Evolutionary conservation across 2,113 vertebrate genomes (phyloP), one percentile per base, ranked within the genome.

Genomic region (Vimba vimba): DNA sequence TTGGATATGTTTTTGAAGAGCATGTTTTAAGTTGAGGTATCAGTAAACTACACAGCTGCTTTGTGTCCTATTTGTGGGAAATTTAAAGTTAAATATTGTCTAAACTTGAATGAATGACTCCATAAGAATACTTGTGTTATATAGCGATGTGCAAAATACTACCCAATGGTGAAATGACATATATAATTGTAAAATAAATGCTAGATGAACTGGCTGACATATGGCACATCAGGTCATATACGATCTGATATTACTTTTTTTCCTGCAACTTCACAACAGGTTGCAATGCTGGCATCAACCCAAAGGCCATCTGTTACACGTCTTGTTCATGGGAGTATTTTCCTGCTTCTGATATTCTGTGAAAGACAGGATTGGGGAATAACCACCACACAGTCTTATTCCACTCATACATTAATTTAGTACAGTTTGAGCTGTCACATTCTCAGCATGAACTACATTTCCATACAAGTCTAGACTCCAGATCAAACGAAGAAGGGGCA

Each of bases 11-110:
- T 88, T 68, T 36, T 45, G 71, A 76, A 64, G 43, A 80, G 76
- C 21, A 10, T n/a, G 8, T 75, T 85, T 52, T 36, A 73, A 66
- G 3, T 13, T n/a, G 71, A 75, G 79, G 74, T 33, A 57, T 27
- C 15, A 74, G 68, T 43, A 75, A 87, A 87, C 85, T 45, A 73
- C 25, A 83, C 30, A 64, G 75, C 25, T 33, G 17, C 43, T 75
- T 17, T 4, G 27, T 78, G 43, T 36, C 4, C 30, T 66, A n/a
- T 25, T 25, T 27, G 25, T 39, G 6, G 13, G 27, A 77, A 36
- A 23, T n/a, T 23, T 45, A n/a, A n/a, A 25, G 5, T 30, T 8
- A 17, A 47, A 83, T n/a, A 69, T 7, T 0, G 55, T 21, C 23
- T 6, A 10, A 30, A 25, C 43, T 30, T 75, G 3, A 50, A 39